Evolutionary conservation across 2,113 vertebrate species (phyloP).

Genomic region (Trachemys scripta): DNA sequence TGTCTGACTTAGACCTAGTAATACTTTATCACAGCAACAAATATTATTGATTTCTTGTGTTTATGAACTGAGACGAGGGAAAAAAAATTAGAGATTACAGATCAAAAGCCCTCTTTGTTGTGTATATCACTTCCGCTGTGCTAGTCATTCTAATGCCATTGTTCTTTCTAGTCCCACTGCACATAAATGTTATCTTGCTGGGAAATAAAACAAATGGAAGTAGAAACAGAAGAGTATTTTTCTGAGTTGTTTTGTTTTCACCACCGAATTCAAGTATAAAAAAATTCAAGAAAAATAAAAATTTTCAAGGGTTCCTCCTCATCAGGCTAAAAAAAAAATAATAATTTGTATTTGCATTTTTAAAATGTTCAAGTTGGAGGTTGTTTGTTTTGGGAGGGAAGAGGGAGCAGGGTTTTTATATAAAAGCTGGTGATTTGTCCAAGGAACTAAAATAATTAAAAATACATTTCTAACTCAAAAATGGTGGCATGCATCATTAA

Average conservation of each 20-base stretch:
- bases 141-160: conserved; percentile 29
- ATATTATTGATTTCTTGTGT: conserved; percentile 58
- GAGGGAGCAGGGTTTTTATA: background rate
- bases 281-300: background rate
- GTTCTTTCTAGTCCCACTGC: background rate
- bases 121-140: background rate
- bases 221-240: background rate
- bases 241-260: background rate
- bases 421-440: background rate
- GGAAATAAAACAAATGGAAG: background rate
- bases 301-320: background rate
- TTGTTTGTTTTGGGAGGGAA: background rate
- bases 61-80: conserved; percentile 36
- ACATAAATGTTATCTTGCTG: background rate
- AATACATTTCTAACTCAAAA: background rate
- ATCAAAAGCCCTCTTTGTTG: conserved; percentile 50
- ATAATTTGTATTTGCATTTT: background rate
- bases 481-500: background rate
- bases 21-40: conserved; percentile 18
- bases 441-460: background rate
- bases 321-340: background rate
- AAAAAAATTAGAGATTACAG: background rate
- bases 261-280: background rate
- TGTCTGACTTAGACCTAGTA: conserved; percentile 33
- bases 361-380: background rate